A percentile compares a stretch with the other conserved stretches of the same genome.
phyloP scores from a whole-genome alignment of 2,797 vertebrate species.

The Rhinella marina region DNA sequence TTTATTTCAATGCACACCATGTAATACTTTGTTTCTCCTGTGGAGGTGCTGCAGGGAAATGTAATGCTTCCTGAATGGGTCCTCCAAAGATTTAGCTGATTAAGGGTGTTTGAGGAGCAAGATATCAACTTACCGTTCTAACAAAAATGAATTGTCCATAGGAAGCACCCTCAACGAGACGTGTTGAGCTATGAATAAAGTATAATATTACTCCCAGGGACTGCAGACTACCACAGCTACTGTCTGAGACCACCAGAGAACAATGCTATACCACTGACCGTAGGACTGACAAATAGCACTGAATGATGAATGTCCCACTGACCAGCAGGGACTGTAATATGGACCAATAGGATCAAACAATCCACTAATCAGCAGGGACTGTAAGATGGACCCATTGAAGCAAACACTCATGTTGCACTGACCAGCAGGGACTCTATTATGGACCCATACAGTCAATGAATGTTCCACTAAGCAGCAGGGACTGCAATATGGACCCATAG shows the following conservation, averaged over 20 bases:
- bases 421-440: no score
- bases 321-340: background rate
- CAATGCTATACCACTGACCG: background rate
- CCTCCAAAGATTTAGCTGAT: background rate
- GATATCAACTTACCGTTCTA: no score
- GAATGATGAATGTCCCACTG: background rate
- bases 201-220: no score
- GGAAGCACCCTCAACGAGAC: no score
- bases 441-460: no score
- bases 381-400: background rate
- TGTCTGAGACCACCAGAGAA: no score
- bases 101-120: no score
- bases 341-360: background rate
- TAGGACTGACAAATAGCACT: background rate
- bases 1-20: background rate
- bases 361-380: background rate
- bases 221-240: no score
- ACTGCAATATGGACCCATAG: background rate
- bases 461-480: no score
- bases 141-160: no score
- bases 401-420: no score
- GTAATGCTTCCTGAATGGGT: background rate
- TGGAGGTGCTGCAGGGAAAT: background rate
- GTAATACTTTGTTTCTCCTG: background rate
- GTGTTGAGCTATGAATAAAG: no score